Percentiles rank a stretch among this genome's conserved stretches.
Conservation (phyloP, 1,140 invertebrate genomes). For the Homalodisca vitripennis region DNA sequence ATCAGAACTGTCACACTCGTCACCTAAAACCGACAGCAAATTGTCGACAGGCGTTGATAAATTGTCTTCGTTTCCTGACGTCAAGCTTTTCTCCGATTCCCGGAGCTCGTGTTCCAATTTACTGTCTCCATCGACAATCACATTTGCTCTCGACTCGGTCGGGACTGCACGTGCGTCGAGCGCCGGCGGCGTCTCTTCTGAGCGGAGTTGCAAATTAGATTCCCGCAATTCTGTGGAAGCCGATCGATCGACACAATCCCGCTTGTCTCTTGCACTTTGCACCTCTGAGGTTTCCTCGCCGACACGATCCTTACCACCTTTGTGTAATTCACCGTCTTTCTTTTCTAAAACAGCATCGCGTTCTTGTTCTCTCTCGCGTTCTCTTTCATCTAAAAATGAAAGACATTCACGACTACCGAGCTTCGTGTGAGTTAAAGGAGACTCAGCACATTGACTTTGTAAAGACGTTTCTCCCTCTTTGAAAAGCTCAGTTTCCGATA, state of each 20-base stretch:
- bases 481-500: not conserved
- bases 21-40: not conserved
- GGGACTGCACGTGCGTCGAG: not conserved
- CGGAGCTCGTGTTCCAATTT: not conserved
- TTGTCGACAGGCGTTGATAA: not conserved
- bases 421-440: too few relatives aligned
- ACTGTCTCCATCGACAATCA: not conserved
- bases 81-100: not conserved
- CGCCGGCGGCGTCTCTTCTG: not conserved
- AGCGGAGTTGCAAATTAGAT: not conserved
- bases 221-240: not conserved
- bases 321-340: too few relatives aligned
- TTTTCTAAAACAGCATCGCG: too few relatives aligned
- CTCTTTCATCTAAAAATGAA: too few relatives aligned
- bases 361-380: too few relatives aligned
- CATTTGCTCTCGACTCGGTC: not conserved
- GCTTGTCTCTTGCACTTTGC: not conserved
- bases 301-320: not conserved
- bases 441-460: too few relatives aligned
- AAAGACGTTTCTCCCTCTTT: not conserved
- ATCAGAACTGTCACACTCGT: not conserved
- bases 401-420: too few relatives aligned
- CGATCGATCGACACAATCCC: not conserved
- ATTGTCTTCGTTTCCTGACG: not conserved
- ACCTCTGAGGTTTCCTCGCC: not conserved